Evolutionary conservation across 2,113 vertebrate species (phyloP).

Genomic region (Sminthopsis crassicaudata): DNA sequence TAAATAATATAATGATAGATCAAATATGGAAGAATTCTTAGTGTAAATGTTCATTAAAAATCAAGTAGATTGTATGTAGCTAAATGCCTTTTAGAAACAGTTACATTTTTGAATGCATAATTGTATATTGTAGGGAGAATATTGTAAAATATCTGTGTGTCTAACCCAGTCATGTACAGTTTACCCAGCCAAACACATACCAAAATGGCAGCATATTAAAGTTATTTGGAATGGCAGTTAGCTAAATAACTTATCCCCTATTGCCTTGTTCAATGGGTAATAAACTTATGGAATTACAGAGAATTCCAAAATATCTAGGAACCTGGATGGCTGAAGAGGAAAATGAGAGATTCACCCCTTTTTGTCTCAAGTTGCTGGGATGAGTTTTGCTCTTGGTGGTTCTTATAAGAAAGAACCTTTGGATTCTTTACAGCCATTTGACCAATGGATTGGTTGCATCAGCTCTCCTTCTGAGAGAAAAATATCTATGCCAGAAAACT

Average conservation of each 20-base stretch:
- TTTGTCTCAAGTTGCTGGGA: neutral
- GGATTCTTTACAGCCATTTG: neutral
- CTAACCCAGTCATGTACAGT: constrained; percentile 17
- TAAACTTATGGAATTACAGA: neutral
- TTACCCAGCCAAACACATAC: constrained; percentile 17
- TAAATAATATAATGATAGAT: constrained; percentile 20
- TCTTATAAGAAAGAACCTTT: neutral
- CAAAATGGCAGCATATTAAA: constrained; percentile 44
- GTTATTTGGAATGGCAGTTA: constrained; percentile 50
- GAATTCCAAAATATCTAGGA: neutral
- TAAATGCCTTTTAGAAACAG: constrained; percentile 24
- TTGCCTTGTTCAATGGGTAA: constrained; percentile 23
- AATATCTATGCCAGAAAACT: constrained; percentile 34
- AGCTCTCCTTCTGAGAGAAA: constrained; percentile 4
- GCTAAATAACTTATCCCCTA: constrained; percentile 47
- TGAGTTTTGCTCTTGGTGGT: constrained; percentile 1
- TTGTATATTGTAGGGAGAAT: constrained; percentile 40
- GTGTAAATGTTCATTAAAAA: constrained; percentile 22
- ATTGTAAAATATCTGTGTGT: constrained; percentile 48
- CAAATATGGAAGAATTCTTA: constrained; percentile 32
- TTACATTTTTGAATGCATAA: constrained; percentile 23
- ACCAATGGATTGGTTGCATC: constrained; percentile 6
- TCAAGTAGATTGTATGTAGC: constrained; percentile 13
- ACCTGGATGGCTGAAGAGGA: neutral
- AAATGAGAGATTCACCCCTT: neutral